phyloP scores from a whole-genome alignment of 2,113 vertebrate genomes.

The Apaloderma vittatum region DNA sequence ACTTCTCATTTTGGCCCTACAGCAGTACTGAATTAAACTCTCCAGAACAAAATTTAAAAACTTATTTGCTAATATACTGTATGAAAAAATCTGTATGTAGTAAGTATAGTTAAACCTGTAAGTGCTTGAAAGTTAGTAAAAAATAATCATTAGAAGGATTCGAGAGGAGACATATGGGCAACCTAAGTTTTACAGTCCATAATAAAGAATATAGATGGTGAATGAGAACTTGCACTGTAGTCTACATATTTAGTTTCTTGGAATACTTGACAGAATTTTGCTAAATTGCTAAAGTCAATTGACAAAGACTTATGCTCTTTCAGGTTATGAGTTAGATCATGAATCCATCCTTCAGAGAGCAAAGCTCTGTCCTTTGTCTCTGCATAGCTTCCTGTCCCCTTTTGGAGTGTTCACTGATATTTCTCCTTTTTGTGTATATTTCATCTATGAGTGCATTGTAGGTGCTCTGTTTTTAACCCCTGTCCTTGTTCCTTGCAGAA shows the following conservation, averaged over 20 bases:
- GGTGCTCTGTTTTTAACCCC: neutral
- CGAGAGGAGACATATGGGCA: fast-evolving
- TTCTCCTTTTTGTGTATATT: neutral
- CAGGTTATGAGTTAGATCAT: neutral
- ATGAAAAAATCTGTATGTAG: neutral
- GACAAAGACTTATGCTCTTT: neutral
- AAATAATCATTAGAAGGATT: neutral
- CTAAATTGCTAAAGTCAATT: neutral
- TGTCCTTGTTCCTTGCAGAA: neutral
- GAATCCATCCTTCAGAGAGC: neutral
- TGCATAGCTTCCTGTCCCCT: neutral
- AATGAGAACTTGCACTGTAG: neutral
- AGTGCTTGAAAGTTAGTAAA: neutral
- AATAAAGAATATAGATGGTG: neutral
- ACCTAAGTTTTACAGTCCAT: neutral
- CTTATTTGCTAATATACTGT: neutral
- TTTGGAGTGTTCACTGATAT: neutral
- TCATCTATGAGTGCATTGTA: neutral
- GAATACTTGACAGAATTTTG: neutral
- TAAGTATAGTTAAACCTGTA: neutral
- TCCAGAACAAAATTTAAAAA: neutral
- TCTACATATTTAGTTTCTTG: neutral
- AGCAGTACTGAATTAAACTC: neutral
- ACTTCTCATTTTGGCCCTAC: neutral
- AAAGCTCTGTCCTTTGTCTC: neutral